Conservation (phyloP, 2,888 invertebrate genomes). For the Cantharis lateralis region DNA sequence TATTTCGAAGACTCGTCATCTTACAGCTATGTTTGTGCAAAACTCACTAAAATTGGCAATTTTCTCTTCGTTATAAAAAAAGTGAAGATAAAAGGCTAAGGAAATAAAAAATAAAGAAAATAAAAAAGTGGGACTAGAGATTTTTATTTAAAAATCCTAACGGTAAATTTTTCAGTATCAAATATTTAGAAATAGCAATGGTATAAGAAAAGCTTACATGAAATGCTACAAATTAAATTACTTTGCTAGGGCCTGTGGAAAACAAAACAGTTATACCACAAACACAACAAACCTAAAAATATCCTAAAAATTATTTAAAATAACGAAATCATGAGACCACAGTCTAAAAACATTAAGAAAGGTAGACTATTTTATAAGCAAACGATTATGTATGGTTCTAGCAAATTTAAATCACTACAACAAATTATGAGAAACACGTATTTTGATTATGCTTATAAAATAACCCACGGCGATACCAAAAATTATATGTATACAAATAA, state of each 20-base stretch:
- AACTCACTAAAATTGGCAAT: conserved; percentile 36
- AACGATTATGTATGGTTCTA: conserved; percentile 15
- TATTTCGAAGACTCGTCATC: conserved; percentile 39
- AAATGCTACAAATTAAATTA: conserved; percentile 51
- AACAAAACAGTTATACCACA: conserved; percentile 11
- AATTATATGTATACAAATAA: conserved; percentile 28
- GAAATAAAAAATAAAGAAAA: conserved; percentile 40
- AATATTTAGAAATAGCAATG: conserved; percentile 54
- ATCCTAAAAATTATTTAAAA: conserved; percentile 48
- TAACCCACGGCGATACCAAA: conserved; percentile 41
- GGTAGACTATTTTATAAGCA: conserved; percentile 44
- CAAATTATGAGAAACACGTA: conserved; percentile 20
- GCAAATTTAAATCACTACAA: conserved; percentile 27
- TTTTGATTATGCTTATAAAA: conserved; percentile 43
- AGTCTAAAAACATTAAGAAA: conserved; percentile 45
- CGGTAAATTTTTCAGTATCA: conserved; percentile 67
- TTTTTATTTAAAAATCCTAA: conserved; percentile 60
- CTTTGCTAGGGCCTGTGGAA: conserved; percentile 10
- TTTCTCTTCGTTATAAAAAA: conserved; percentile 32
- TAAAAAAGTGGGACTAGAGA: conserved; percentile 69
- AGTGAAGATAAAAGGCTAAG: conserved; percentile 11
- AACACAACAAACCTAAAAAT: conserved; percentile 35
- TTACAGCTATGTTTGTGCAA: conserved; percentile 43
- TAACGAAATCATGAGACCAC: conserved; percentile 50
- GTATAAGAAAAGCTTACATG: conserved; percentile 64